Conservation (phyloP, 2,888 invertebrate species). For the Coelinius sp. region DNA sequence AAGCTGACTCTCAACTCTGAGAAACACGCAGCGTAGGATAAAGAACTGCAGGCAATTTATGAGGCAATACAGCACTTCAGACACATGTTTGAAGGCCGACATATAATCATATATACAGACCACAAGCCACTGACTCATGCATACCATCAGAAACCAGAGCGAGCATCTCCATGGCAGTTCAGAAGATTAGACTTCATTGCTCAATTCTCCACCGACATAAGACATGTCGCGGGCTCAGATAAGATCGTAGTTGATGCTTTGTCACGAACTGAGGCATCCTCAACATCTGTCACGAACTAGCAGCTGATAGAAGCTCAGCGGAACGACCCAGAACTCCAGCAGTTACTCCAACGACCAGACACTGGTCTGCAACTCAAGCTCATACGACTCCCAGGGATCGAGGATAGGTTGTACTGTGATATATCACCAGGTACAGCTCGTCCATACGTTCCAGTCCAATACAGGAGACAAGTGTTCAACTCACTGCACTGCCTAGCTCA, state of each 20-base stretch:
- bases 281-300: neutral
- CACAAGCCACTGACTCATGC: conserved; percentile 35
- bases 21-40: conserved; percentile 44
- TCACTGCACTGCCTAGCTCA: neutral
- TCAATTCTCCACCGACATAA: conserved; percentile 37
- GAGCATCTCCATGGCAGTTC: neutral
- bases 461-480: neutral
- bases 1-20: neutral
- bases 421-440: neutral
- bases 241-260: neutral
- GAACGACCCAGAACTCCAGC: neutral
- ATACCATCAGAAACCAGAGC: neutral
- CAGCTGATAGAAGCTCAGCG: neutral
- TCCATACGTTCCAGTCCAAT: neutral
- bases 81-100: conserved; percentile 27
- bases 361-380: neutral
- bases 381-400: neutral
- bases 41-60: conserved; percentile 35
- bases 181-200: neutral
- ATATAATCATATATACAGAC: conserved; percentile 21
- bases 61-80: conserved; percentile 25
- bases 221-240: conserved; percentile 26
- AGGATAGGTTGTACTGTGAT: neutral
- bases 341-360: neutral
- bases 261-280: neutral